Percentiles rank a stretch among this genome's conserved stretches.
These are phyloP conservation scores for Raja brachyura DNA, from an alignment of 2,113 vertebrate species.

Conservation along the genomic window DNA sequence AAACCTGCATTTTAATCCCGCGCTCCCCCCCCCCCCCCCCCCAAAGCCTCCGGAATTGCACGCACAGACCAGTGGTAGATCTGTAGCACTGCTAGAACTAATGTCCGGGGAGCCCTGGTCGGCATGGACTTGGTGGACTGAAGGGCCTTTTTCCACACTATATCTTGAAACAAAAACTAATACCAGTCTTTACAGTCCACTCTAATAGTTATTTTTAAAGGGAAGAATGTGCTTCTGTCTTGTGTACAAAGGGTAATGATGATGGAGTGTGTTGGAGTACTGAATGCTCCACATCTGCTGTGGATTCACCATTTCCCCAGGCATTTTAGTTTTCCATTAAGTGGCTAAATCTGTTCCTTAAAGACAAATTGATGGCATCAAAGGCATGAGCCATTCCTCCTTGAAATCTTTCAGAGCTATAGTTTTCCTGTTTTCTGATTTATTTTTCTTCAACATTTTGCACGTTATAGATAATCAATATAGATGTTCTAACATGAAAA, in stretches of 20 bases:
- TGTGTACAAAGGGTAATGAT: slow-evolving; percentile 16
- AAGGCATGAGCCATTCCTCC: background rate
- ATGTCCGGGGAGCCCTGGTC: too few relatives aligned
- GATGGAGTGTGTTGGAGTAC: background rate
- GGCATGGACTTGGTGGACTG: too few relatives aligned
- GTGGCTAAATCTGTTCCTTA: background rate
- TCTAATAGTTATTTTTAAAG: background rate
- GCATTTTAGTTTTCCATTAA: background rate
- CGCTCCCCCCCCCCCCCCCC: too few relatives aligned
- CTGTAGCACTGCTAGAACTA: too few relatives aligned
- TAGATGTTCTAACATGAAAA: background rate
- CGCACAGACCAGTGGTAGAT: too few relatives aligned
- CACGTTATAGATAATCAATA: too few relatives aligned
- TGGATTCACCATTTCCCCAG: background rate
- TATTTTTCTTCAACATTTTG: too few relatives aligned
- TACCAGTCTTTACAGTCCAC: background rate
- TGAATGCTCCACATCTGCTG: background rate
- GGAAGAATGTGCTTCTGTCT: background rate
- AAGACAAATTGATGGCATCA: background rate
- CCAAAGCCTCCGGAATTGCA: too few relatives aligned
- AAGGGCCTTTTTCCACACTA: too few relatives aligned
- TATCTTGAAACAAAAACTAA: too few relatives aligned
- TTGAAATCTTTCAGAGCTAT: background rate
- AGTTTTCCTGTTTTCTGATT: background rate
- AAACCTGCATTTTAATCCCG: too few relatives aligned